A percentile compares a stretch with the other conserved stretches of the same genome.
phyloP scores from a whole-genome alignment of 1,140 invertebrate genomes.

The Bombus haemorrhoidalis region DNA sequence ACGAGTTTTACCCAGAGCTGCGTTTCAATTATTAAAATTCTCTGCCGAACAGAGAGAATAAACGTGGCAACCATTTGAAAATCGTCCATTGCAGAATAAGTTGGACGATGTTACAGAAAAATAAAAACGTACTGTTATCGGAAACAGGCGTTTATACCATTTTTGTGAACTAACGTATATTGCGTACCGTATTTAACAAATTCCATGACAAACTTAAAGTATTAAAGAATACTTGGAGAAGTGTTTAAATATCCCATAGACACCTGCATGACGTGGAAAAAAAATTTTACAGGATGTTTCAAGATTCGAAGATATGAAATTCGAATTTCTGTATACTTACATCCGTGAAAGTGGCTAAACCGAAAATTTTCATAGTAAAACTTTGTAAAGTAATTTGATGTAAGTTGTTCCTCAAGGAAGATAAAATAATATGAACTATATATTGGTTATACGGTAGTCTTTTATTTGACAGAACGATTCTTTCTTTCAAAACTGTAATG shows the following conservation, averaged over 20 bases:
- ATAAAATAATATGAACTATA: neutral
- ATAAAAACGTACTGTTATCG: neutral
- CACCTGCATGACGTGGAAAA: neutral
- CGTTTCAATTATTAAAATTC: neutral
- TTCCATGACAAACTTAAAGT: too few relatives aligned
- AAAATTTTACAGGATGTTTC: neutral
- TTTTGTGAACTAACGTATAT: too few relatives aligned
- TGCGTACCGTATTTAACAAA: neutral
- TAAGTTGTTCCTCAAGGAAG: neutral
- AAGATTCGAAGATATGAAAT: neutral
- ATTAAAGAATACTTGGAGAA: neutral
- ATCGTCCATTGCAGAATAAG: neutral
- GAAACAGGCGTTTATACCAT: neutral
- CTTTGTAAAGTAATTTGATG: neutral
- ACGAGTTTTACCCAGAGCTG: neutral
- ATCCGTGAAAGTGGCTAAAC: conserved; percentile 36
- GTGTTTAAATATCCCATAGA: neutral
- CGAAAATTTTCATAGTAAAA: neutral
- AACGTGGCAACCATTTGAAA: neutral
- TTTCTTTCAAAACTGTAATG: too few relatives aligned
- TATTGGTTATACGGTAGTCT: too few relatives aligned
- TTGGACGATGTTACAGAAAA: neutral
- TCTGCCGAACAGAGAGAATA: fast-evolving
- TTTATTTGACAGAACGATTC: too few relatives aligned
- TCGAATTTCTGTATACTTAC: neutral